A percentile compares a stretch with the other conserved stretches of the same genome.
Conservation (phyloP, 2,888 invertebrate genomes). For the Sipha maydis region DNA sequence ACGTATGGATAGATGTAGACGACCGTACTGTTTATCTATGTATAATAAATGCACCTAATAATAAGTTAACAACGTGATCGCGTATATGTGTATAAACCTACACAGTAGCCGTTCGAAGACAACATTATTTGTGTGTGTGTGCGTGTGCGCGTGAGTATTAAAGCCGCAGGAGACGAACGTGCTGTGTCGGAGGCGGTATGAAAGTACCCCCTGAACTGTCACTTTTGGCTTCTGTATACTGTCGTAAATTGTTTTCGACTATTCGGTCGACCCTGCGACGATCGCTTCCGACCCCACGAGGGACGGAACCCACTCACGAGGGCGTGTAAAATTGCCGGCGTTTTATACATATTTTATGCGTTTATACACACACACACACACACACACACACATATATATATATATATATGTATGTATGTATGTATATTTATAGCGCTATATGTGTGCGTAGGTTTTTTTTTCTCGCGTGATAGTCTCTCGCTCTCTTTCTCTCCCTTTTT, state of each 20-base stretch:
- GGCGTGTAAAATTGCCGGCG: neutral
- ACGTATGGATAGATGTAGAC: too few relatives aligned
- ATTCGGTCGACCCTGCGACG: neutral
- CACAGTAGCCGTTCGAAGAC: neutral
- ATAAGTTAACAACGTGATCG: too few relatives aligned
- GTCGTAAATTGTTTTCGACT: neutral
- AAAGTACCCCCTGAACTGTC: neutral
- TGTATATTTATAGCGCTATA: neutral
- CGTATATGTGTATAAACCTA: neutral
- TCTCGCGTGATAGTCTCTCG: neutral
- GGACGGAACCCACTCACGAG: neutral
- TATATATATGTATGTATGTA: neutral
- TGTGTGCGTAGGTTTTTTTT: neutral
- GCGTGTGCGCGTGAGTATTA: neutral
- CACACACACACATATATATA: too few relatives aligned
- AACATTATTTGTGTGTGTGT: neutral
- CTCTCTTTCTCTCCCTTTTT: neutral
- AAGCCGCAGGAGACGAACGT: neutral
- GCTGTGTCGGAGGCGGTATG: neutral
- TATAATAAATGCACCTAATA: too few relatives aligned
- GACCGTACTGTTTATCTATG: too few relatives aligned
- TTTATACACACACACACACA: neutral
- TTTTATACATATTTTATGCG: neutral
- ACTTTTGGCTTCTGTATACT: neutral
- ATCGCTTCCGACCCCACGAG: neutral